phyloP scores from a whole-genome alignment of 2,797 vertebrate species.

The Enteromius paludinosus region DNA sequence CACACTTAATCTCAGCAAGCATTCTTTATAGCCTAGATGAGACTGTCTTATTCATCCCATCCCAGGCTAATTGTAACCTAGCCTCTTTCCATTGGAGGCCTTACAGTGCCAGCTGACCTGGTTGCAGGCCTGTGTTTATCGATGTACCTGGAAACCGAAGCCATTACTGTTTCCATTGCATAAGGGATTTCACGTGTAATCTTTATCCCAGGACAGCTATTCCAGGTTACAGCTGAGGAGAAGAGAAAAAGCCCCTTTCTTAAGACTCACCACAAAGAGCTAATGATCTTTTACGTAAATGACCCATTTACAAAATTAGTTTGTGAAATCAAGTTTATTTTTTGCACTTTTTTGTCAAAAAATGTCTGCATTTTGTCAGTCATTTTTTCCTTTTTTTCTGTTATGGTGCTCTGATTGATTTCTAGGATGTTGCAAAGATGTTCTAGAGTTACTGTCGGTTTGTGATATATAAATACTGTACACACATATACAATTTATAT shows the following conservation, averaged over 20 bases:
- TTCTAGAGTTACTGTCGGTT: not conserved
- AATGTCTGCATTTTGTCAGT: not conserved
- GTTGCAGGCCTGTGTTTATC: slow-evolving; percentile 33
- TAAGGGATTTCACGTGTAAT: slow-evolving; percentile 76
- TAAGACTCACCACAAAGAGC: not conserved
- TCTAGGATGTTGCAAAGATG: not conserved
- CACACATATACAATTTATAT: no score
- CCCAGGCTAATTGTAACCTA: slow-evolving; percentile 10
- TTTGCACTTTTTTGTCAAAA: not conserved
- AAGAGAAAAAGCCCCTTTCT: slow-evolving; percentile 30
- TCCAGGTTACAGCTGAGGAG: slow-evolving; percentile 65
- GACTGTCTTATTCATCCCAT: not conserved
- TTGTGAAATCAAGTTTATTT: not conserved
- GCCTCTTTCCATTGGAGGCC: slow-evolving; percentile 17
- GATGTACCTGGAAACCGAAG: slow-evolving; percentile 50
- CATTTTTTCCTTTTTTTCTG: not conserved
- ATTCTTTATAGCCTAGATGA: slow-evolving; percentile 4
- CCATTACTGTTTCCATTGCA: slow-evolving; percentile 63
- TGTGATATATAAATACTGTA: no score
- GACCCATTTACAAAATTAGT: not conserved
- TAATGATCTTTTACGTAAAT: not conserved
- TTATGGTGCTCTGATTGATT: not conserved
- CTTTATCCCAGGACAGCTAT: slow-evolving; percentile 71
- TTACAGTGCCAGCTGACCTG: slow-evolving; percentile 20
- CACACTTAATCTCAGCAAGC: not conserved